Base-by-base conservation (phyloP, 2,888 invertebrate genomes). In the Synanthedon vespiformis region DNA sequence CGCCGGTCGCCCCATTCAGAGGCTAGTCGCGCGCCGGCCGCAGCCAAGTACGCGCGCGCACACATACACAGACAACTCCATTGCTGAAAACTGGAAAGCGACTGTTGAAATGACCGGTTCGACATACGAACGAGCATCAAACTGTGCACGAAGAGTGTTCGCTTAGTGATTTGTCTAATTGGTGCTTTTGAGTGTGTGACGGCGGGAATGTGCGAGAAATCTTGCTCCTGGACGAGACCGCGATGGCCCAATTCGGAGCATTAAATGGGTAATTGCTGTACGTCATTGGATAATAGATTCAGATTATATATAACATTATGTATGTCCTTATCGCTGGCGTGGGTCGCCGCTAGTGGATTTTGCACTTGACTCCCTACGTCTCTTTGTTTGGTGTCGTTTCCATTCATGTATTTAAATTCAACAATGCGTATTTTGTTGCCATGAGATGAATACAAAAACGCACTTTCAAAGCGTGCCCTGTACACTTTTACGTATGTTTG, bases 261-360 rank as follows among this genome's bases (percentile, higher is more conserved):
- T 78, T 83, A 84, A 87, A 85, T 86, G 84, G 87, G 87, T 87
- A 87, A 87, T 87, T 84, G 87, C 75, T 77, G 75, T 74, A 84
- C 80, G 80, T 87, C 85, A 87, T 86, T 87, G 87, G 76, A 86
- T 87, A 87, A 87, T 87, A 85, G 83, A 80, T 78, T 80, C 76
- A 71, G 75, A 76, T 78, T 75, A 74, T 81, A 74, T 77, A 75
- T 77, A 72, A 78, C 70, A 76, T 77, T 73, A 75, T 72, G 75
- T 75, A 69, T 70, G 74, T 76, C 72, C 71, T 72, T 64, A 69
- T 69, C 65, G 65, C 68, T 63, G 62, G 75, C 77, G 80, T 78
- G 77, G 81, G 80, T 72, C 68, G 79, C 67, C 63, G 65, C 63
- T 70, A 77, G 74, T 70, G 77, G 74, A 78, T 81, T 80, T 83